Evolutionary conservation across 2,888 invertebrate species (phyloP), one percentile per base, ranked within the genome.

Genomic region (Diarsia rubi): DNA sequence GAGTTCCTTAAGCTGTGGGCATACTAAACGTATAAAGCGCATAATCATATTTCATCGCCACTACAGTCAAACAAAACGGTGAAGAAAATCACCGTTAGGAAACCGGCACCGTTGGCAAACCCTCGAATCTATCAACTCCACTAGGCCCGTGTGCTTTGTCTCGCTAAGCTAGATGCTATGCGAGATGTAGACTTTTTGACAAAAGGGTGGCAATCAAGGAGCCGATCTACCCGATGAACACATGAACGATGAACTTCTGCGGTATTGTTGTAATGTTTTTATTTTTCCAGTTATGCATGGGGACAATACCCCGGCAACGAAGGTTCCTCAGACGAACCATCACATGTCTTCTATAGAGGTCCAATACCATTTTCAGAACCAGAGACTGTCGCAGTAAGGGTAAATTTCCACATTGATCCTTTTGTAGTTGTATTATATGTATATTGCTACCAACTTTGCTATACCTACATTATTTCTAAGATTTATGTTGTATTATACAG

Each of bases 321-420:
- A 90, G 99, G 99, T 0, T 98, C 98, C 0, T 98, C 98, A 54
- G 97, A 97, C 45, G 97, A 98, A 89, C 98, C 98, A 0, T 98
- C 98, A 87, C 97, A 97, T 31, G 98, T 98, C 77, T 98, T 98
- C 42, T 99, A 97, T 90, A 97, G 98, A 74, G 99, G 99, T 24
- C 96, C 97, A 8, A 96, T 96, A 21, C 97, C 98, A 0, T 98
- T 99, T 91, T 99, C 99, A 0, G 99, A 99, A 94, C 98, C 98
- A 0, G 99, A 99, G 96, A 97, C 98, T 0, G 95, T 96, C 77
- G 98, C 98, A 49, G 97, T 96, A 6, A 91, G 95, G 85, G 97
- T 96, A 88, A 88, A 86, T 73, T 49, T 31, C 9, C 4, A 31
- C 54, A 45, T 62, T 44, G 3, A 24, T 27, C 9, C n/a, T 42